Evolutionary conservation across 2,888 invertebrate genomes (phyloP).

Genomic region (Drosophila infuscata): DNA sequence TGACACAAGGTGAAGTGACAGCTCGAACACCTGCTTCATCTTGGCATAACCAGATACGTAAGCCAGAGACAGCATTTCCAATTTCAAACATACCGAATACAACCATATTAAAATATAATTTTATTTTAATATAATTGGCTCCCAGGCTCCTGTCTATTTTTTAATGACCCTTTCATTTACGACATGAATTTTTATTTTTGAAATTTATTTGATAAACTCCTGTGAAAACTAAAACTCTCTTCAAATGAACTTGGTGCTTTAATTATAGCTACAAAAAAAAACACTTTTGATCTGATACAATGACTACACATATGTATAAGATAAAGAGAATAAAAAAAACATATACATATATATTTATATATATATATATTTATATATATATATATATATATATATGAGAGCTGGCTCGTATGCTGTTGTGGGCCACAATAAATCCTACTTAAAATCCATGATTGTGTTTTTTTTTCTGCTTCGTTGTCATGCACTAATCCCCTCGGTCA

Average conservation of each 20-base stretch:
- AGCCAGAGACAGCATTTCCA: neutral
- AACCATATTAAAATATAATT: neutral
- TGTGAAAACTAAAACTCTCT: neutral
- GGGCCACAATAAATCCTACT: conserved; percentile 60
- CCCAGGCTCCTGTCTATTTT: neutral
- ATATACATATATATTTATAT: neutral
- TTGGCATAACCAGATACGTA: neutral
- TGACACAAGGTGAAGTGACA: neutral
- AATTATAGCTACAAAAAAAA: neutral
- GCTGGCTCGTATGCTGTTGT: neutral
- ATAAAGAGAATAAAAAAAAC: neutral
- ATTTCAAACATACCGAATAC: neutral
- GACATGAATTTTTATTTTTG: neutral
- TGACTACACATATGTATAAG: neutral
- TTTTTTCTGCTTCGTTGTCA: conserved; percentile 22
- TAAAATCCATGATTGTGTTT: conserved; percentile 59
- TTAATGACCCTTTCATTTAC: neutral
- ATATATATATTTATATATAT: neutral
- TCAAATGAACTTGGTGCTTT: neutral
- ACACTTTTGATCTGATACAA: neutral
- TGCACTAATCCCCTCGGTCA: conserved; percentile 36
- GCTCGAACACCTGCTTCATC: neutral
- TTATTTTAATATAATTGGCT: neutral
- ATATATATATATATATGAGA: neutral
- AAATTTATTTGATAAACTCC: neutral